Evolutionary conservation across 2,888 invertebrate genomes (phyloP), one percentile per base, ranked within the genome.

Genomic region (Nebria salina): DNA sequence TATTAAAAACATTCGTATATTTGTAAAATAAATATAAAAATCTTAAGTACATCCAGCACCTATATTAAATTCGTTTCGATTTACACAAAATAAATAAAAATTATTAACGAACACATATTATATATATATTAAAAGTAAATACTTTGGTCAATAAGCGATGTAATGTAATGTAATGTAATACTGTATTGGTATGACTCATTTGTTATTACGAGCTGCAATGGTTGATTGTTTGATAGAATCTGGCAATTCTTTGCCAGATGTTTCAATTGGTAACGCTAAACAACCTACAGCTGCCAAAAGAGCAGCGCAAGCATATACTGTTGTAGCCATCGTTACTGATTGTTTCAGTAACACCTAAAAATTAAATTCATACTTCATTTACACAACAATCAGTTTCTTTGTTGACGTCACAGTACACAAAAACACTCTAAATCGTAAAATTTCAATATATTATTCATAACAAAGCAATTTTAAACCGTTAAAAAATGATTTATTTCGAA

Each of bases 231-330:
- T 81, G 13, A 81, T 72, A 5, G 76, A 72, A 83, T 93, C 93
- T 42, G 91, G 89, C 89, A 93, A 90, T 85, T 94, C 94, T 83
- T 94, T 91, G 65, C 95, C 95, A 86, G 93, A 94, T 0, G 96
- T 96, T 89, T 97, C 97, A 76, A 96, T 95, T 4, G 97, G 97
- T 70, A 97, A 90, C 0, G 95, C 90, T n/a, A 95, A 89, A 82
- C 96, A 94, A 3, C 95, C 95, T 0, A 93, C 86, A 0, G 95
- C 94, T 8, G 96, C 96, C 73, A 95, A 86, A 0, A 96, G 83
- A 0, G 96, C 95, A 0, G 95, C 93, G n/a, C 91, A 85, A 0
- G 94, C 94, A 86, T 97, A 97, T 11, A 96, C 93, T 25, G 93
- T 92, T 9, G 95, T 94, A 0, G 96, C 95, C 81, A 94, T 90